Evolutionary conservation across 2,113 vertebrate species (phyloP).

Genomic region (Galbula dea): DNA sequence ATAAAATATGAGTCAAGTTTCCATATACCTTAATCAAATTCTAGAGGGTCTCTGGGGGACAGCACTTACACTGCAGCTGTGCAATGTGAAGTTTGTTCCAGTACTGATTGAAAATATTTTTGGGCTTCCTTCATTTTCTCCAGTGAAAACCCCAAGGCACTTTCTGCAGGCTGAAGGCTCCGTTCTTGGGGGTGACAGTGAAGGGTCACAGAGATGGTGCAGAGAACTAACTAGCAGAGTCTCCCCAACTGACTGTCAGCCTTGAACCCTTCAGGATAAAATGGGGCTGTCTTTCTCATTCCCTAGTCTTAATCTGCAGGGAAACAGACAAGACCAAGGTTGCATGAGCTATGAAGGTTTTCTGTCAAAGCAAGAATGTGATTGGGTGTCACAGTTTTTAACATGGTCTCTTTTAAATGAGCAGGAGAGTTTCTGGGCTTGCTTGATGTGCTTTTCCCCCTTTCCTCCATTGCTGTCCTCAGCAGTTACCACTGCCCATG

Average conservation of each 20-base stretch:
- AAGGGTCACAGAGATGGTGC: conserved; percentile 27
- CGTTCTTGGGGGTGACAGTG: conserved; percentile 29
- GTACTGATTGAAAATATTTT: conserved; percentile 54
- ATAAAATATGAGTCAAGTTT: conserved; percentile 48
- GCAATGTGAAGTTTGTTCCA: conserved; percentile 47
- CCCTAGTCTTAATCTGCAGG: neutral
- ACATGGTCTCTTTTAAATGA: neutral
- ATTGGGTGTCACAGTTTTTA: neutral
- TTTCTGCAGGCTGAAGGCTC: conserved; percentile 27
- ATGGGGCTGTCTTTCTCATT: conserved; percentile 25
- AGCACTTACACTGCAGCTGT: conserved; percentile 32
- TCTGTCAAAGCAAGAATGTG: conserved; percentile 38
- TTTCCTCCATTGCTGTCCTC: neutral
- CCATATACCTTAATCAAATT: conserved; percentile 51
- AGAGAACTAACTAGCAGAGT: neutral
- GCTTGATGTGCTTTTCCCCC: neutral
- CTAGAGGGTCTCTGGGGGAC: conserved; percentile 17
- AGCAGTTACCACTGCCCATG: neutral
- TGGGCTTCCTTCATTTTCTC: conserved; percentile 35
- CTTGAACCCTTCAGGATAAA: neutral
- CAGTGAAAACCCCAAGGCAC: conserved; percentile 35
- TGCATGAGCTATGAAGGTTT: neutral
- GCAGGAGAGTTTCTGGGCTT: neutral
- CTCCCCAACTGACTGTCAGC: neutral
- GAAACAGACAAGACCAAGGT: neutral